Conservation (phyloP, 2,113 vertebrate genomes). For the Upupa epops region DNA sequence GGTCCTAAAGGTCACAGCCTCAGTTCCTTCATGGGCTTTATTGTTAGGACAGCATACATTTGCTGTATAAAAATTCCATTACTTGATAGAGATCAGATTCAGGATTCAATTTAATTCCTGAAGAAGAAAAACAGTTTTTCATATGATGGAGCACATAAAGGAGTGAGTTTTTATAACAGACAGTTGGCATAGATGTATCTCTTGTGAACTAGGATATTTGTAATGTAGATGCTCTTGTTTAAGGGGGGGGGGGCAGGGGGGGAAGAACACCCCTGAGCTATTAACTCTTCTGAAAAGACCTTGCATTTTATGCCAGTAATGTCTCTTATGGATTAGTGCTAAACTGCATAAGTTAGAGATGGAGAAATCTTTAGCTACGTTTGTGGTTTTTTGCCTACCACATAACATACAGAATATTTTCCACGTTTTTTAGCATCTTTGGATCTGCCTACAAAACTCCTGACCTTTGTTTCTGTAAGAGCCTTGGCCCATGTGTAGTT, state of each 20-base stretch:
- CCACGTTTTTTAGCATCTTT: neutral
- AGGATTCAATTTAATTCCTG: neutral
- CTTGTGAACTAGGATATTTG: neutral
- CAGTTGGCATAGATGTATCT: neutral
- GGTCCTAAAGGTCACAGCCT: neutral
- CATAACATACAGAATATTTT: neutral
- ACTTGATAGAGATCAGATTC: neutral
- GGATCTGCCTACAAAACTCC: neutral
- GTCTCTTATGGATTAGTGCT: neutral
- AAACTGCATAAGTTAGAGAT: neutral
- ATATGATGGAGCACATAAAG: neutral
- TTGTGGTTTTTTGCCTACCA: neutral
- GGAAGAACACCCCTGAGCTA: neutral
- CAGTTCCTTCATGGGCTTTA: slow-evolving; percentile 41
- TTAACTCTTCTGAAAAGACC: neutral
- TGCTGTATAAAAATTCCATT: neutral
- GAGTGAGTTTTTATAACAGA: neutral
- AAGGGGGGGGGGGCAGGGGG: neutral
- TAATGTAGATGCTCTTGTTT: neutral
- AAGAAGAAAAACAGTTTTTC: neutral
- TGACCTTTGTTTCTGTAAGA: neutral
- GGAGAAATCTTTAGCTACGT: neutral
- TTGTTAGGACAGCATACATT: neutral
- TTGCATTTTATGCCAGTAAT: neutral
- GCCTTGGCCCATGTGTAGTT: neutral